A percentile compares a stretch with the other conserved stretches of the same genome.
Evolutionary conservation across 2,888 invertebrate species (phyloP).

Genomic region (Netelia inedita): DNA sequence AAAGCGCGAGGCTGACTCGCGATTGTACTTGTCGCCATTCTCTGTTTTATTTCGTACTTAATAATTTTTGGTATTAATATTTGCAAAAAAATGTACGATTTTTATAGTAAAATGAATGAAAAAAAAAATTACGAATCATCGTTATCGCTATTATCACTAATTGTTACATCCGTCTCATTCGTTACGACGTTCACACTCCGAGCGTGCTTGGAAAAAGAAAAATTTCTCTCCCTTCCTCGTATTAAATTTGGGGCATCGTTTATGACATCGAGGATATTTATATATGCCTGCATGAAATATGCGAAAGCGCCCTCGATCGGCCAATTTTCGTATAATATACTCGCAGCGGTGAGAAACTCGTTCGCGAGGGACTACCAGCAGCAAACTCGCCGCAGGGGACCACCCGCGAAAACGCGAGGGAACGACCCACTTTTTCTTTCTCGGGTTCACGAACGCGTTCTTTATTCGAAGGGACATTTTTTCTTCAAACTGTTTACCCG

Average conservation of each 20-base stretch:
- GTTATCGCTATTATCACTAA: not conserved
- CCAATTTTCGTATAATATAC: constrained; percentile 48
- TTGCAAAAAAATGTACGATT: constrained; percentile 50
- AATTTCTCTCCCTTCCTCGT: constrained; percentile 8
- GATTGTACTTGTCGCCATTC: constrained; percentile 71
- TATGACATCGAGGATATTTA: not conserved
- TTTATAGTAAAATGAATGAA: constrained; percentile 25
- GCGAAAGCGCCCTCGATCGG: constrained; percentile 49
- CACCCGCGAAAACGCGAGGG: constrained; percentile 42
- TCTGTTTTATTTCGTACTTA: constrained; percentile 25
- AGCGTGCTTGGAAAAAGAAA: not conserved
- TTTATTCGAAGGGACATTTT: not conserved
- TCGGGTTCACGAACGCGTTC: constrained; percentile 21
- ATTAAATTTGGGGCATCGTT: constrained; percentile 16
- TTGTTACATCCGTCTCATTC: not conserved
- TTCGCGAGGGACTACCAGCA: constrained; percentile 10
- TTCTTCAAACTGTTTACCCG: not conserved
- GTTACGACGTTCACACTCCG: not conserved
- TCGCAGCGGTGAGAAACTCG: constrained; percentile 55
- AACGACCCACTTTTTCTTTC: constrained; percentile 51
- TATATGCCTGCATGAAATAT: constrained; percentile 33
- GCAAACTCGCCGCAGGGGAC: not conserved
- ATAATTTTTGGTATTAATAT: constrained; percentile 2
- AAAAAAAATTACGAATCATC: constrained; percentile 12
- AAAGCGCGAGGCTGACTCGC: constrained; percentile 79